Conservation (phyloP, 2,113 vertebrate genomes). For the Tor tambroides region DNA sequence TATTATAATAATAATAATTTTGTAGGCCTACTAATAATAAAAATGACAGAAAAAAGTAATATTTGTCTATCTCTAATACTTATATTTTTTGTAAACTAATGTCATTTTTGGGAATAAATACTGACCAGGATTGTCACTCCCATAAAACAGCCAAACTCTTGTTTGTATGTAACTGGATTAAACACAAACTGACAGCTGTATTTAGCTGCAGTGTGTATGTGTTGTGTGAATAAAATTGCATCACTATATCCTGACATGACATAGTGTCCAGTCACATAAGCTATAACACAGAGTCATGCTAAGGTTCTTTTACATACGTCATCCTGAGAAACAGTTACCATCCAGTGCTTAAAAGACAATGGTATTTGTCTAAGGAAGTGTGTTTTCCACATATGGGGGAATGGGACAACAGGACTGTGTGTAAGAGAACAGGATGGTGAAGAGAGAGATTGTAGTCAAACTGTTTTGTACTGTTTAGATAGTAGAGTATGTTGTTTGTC, state of each 20-base stretch:
- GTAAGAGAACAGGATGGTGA: slow-evolving; percentile 8
- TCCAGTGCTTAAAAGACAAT: background rate
- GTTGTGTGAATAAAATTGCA: background rate
- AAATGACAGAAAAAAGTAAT: too few species aligned
- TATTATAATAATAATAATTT: too few species aligned
- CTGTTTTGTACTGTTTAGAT: background rate
- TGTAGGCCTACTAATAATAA: too few species aligned
- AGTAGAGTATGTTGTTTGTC: background rate
- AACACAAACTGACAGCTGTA: background rate
- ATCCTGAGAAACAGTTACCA: background rate
- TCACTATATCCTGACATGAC: background rate
- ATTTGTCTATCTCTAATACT: too few species aligned
- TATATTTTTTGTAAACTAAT: background rate
- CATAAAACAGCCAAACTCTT: background rate
- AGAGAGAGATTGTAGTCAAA: background rate
- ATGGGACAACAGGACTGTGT: background rate
- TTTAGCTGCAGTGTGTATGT: background rate
- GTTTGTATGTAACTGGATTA: background rate
- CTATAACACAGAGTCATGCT: background rate
- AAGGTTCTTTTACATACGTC: background rate
- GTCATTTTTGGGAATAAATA: background rate
- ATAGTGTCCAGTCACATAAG: background rate
- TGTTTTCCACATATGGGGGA: background rate
- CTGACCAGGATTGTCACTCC: background rate
- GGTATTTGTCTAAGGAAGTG: slow-evolving; percentile 25